phyloP scores from a whole-genome alignment of 2,113 vertebrate species.

The Cairina moschata region DNA sequence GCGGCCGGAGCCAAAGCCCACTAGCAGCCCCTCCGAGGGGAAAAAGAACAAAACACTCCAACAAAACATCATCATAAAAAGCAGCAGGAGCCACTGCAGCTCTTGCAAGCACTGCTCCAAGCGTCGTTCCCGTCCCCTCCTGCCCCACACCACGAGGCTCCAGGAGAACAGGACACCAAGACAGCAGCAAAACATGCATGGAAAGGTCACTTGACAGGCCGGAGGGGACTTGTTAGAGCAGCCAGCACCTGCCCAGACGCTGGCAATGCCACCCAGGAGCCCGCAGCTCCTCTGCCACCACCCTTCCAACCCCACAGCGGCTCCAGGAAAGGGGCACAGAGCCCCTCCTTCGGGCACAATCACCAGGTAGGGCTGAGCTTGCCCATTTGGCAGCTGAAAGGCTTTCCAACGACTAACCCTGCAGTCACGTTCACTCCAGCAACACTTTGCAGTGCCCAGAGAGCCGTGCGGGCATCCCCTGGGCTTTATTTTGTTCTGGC shows the following conservation, averaged over 20 bases:
- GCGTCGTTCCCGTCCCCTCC: background rate
- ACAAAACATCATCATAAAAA: conserved; percentile 2
- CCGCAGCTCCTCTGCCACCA: background rate
- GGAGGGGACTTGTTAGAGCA: background rate
- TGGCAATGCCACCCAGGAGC: background rate
- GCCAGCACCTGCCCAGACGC: accelerated
- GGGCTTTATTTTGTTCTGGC: background rate
- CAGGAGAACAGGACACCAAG: background rate
- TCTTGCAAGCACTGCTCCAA: background rate
- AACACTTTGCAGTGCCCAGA: background rate
- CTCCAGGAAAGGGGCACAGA: background rate
- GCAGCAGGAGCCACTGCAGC: conserved; percentile 7
- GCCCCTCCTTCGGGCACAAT: background rate
- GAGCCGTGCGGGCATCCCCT: background rate
- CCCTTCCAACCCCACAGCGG: background rate
- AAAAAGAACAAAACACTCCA: background rate
- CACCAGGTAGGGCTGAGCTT: background rate
- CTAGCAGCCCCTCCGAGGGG: background rate
- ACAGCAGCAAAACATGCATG: conserved; percentile 11
- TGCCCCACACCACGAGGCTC: background rate
- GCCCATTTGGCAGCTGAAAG: background rate
- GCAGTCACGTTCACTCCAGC: background rate
- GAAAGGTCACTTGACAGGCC: background rate
- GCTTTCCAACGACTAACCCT: background rate
- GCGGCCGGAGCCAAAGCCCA: conserved; percentile 3